Evolutionary conservation across 2,113 vertebrate species (phyloP), one percentile per base, ranked within the genome.

Genomic region (Laticauda colubrina): DNA sequence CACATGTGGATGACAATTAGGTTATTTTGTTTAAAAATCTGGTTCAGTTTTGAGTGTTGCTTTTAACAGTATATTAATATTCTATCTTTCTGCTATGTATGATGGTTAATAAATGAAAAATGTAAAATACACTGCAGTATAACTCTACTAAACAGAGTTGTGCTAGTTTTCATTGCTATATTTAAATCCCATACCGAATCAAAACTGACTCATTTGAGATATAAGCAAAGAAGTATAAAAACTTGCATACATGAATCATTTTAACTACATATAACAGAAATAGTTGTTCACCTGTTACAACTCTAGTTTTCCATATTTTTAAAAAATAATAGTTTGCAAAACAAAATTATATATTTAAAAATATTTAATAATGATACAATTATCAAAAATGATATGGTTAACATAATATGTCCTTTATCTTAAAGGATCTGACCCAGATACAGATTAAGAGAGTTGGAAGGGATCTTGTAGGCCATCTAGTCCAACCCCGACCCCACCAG

Each of bases 321-420:
- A 20, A 48, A 91, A 64, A 91, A 51, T 8, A 51, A 51, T 10
- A 51, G 48, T 34, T 54, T 20, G 5, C 23, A 48, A 59, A 91
- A 59, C 10, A n/a, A 51, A 34, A 51, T n/a, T 3, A 94, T 89
- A 43, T 91, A 94, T 96, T 96, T 96, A 97, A 75, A 94, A 96
- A 93, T 93, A 94, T 95, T 92, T 93, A 86, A 95, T 94, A 43
- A 26, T 43, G 21, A 89, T 43, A 57, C 4, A 89, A 95, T 94
- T 94, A 96, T 96, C 94, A 96, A 93, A 94, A 91, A 69, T 96
- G 94, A 91, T 96, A 95, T 95, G 95, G 94, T 94, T 95, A 95
- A 90, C 93, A 94, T 87, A 94, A 95, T 94, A 95, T 96, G 94
- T 95, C 93, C 89, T 95, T 94, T 91, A 96, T 95, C 91, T 95